Conservation (phyloP, 2,797 vertebrate genomes). For the Buceros bicornis region DNA sequence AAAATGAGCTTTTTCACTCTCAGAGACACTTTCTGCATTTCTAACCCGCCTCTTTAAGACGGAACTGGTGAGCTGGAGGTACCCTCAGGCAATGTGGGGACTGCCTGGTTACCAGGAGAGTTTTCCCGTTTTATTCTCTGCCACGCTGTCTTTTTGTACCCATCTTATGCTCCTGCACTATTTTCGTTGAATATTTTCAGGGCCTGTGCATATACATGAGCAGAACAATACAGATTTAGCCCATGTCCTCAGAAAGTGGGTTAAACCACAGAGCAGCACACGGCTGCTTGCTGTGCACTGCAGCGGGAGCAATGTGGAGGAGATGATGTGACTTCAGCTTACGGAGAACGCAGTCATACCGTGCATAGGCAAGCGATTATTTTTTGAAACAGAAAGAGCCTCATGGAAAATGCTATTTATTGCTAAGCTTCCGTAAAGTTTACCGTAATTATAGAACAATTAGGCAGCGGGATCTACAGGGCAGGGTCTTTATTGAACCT, state of each 20-base stretch:
- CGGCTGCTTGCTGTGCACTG: neutral
- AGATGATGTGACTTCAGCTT: neutral
- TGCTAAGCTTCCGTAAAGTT: conserved; percentile 18
- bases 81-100: neutral
- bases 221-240: conserved; percentile 31
- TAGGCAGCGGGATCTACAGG: neutral
- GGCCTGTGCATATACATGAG: neutral
- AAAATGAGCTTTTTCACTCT: neutral
- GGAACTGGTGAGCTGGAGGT: neutral
- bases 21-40: neutral
- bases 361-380: neutral
- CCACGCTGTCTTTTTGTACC: neutral
- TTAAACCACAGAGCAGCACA: neutral
- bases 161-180: neutral
- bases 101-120: neutral
- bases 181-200: conserved; percentile 24
- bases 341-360: neutral
- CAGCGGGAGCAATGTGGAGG: neutral
- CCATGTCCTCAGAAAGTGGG: neutral
- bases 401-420: conserved; percentile 56
- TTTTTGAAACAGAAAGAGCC: neutral
- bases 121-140: neutral
- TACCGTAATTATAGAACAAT: conserved; percentile 15
- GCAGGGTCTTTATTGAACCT: neutral
- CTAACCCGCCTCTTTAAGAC: neutral